Conservation (phyloP, 2,888 invertebrate genomes). For the Malthinus flaveolus region DNA sequence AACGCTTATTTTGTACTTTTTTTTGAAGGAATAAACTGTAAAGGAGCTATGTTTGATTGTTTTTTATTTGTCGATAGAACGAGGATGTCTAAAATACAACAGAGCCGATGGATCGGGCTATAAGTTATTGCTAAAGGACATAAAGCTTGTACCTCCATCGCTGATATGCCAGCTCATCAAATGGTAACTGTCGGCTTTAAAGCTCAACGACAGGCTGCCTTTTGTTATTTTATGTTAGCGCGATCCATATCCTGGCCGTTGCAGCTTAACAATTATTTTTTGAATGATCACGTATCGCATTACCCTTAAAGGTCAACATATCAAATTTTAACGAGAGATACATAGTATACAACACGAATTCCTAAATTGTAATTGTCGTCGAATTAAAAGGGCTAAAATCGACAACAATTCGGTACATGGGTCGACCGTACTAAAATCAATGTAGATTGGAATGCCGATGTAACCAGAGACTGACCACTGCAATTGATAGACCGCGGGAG, state of each 20-base stretch:
- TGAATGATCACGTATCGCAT: conserved; percentile 20
- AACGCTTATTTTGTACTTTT: neutral
- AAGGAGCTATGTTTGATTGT: neutral
- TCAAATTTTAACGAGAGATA: neutral
- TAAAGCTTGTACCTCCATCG: conserved; percentile 31
- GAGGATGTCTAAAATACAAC: conserved; percentile 14
- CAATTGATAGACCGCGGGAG: conserved; percentile 28
- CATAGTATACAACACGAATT: no score
- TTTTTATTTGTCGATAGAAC: conserved; percentile 16
- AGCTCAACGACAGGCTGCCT: conserved; percentile 18
- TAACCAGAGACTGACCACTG: conserved; percentile 29
- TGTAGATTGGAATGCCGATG: conserved; percentile 21
- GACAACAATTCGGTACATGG: neutral
- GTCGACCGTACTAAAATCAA: conserved; percentile 1
- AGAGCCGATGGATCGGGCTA: conserved; percentile 28
- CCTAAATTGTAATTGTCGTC: neutral
- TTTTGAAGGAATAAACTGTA: no score
- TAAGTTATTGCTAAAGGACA: conserved; percentile 36
- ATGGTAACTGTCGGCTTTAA: conserved; percentile 32
- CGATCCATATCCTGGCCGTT: conserved; percentile 30
- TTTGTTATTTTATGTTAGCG: conserved; percentile 35
- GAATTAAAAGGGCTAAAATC: neutral
- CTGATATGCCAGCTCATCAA: conserved; percentile 37
- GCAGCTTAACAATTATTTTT: conserved; percentile 37
- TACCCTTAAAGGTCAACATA: conserved; percentile 1